These are phyloP conservation scores for Pachyseris speciosa DNA, from an alignment of 64 coral and sea anemone species.

Conservation along the genomic window DNA sequence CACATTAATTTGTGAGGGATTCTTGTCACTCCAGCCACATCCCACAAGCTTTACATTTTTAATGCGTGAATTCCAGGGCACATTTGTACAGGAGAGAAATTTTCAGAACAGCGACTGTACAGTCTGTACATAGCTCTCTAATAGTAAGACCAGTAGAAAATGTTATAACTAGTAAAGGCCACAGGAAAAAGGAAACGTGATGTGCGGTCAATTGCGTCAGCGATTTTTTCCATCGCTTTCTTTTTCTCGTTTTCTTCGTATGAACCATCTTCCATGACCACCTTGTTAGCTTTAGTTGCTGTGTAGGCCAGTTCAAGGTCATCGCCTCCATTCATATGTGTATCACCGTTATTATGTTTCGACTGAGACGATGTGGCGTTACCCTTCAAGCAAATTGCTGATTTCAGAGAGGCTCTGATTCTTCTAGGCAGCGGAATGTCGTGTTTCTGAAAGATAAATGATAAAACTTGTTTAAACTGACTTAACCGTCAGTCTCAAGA, in stretches of 20 bases:
- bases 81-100: no score
- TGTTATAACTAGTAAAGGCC: conserved; percentile 30
- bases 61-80: no score
- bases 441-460: not conserved
- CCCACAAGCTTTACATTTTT: no score
- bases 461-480: no score
- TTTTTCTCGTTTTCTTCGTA: no score
- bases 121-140: no score
- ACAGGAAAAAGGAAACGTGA: conserved; percentile 51
- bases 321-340: not conserved
- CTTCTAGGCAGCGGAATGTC: not conserved
- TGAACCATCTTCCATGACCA: not conserved
- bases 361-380: not conserved
- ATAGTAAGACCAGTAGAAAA: no score
- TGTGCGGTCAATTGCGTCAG: not conserved
- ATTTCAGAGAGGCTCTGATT: not conserved
- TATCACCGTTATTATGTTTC: not conserved
- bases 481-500: no score
- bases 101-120: no score
- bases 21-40: no score
- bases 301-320: conserved; percentile 17
- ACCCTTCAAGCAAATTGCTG: not conserved
- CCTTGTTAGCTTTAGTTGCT: not conserved
- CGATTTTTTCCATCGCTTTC: not conserved
- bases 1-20: no score